Base-by-base conservation (phyloP, 2,797 vertebrate species). In the Buceros bicornis region DNA sequence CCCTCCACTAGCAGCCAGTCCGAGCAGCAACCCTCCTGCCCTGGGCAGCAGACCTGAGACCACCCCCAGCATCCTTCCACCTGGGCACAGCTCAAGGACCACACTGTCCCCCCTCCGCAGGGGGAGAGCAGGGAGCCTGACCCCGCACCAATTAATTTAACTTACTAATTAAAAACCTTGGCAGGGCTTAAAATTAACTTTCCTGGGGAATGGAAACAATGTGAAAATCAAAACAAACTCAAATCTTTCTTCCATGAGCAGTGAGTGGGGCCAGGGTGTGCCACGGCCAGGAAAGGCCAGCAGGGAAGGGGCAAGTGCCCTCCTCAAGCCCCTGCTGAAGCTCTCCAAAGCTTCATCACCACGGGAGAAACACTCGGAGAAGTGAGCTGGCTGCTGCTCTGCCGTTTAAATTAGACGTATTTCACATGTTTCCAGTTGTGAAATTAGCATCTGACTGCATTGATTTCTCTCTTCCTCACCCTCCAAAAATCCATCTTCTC, bases 401-500 rank as follows among this genome's bases (percentile, higher is more conserved):
- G 35, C 51, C 62, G 35, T 72, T 43, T 31, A 21, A 87, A 66
- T 6, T 43, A 71, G 60, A 50, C 13, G n/a, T 50, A 72, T 40
- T 76, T 76, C 67, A 84, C 65, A 33, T 56, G 48, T 78, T 65
- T 77, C 70, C 65, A 76, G 60, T 50, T 87, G 91, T 82, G 88
- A 94, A 89, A 87, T 77, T 31, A 73, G 31, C 40, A 29, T 92
- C 89, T 71, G 62, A 82, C 51, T 92, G 80, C 67, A 76, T 16
- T 45, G 64, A 80, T 66, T 94, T 66, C 69, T 56, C 61, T 61
- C 16, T 78, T 74, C 48, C 58, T 43, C 24, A 31, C 17, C 57
- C 73, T 76, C 62, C 13, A 18, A 82, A 96, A 87, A 58, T 19
- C 28, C 11, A 50, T 64, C 87, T 87, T 78, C 84, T 81, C 79